phyloP scores from a whole-genome alignment of 2,113 vertebrate genomes.

The Catharus fuscescens region DNA sequence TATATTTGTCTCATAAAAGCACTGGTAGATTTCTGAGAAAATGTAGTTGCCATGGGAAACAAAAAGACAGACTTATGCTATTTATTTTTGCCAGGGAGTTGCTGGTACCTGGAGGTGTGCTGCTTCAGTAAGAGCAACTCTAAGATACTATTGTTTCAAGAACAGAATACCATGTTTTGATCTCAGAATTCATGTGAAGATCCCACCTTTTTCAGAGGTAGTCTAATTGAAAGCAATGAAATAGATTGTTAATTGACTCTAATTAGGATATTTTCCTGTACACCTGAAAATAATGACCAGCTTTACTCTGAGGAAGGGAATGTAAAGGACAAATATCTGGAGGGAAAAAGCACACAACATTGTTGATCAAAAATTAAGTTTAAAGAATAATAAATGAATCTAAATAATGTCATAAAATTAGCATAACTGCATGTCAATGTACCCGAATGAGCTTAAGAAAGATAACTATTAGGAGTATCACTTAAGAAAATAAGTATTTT shows the following conservation, averaged over 20 bases:
- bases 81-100: neutral
- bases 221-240: neutral
- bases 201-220: neutral
- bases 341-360: neutral
- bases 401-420: neutral
- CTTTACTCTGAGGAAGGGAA: neutral
- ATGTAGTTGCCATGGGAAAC: slow-evolving; percentile 5
- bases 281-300: neutral
- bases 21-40: neutral
- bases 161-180: neutral
- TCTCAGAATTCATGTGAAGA: neutral
- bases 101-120: neutral
- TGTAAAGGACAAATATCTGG: neutral
- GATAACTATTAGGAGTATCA: neutral
- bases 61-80: neutral
- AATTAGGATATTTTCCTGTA: neutral
- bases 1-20: neutral
- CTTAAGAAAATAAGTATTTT: neutral
- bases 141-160: neutral
- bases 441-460: neutral
- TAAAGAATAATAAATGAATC: neutral
- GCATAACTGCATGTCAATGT: neutral
- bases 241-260: neutral
- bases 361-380: neutral
- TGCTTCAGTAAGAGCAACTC: neutral